A percentile compares a stretch with the other conserved stretches of the same genome.
These are phyloP conservation scores for Zaprionus tsacasi DNA, from an alignment of 1,140 invertebrate species.

Conservation along the genomic window DNA sequence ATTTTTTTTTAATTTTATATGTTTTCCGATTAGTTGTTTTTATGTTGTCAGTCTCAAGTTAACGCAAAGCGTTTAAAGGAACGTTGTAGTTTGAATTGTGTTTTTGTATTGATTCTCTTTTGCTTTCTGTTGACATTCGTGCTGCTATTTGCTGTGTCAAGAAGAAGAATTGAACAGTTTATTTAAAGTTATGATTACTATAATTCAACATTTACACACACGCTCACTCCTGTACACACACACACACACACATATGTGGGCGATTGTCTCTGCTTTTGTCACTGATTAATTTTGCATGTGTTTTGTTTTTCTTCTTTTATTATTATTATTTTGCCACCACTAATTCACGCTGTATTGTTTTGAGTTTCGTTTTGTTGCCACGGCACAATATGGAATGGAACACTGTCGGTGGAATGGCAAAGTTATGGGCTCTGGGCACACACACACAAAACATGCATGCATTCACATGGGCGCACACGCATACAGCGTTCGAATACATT, in stretches of 20 bases:
- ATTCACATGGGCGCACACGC: conserved; percentile 19
- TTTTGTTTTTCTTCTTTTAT: conserved; percentile 24
- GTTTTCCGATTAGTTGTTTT: conserved; percentile 1
- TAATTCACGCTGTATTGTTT: conserved; percentile 48
- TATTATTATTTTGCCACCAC: conserved; percentile 24
- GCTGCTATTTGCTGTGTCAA: conserved; percentile 15
- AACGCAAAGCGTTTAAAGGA: conserved; percentile 34
- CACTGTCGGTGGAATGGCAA: conserved; percentile 51
- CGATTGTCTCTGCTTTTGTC: conserved; percentile 9
- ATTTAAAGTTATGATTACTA: conserved; percentile 32
- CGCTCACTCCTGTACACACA: not conserved
- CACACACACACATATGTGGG: conserved; percentile 1
- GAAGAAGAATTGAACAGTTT: conserved; percentile 32
- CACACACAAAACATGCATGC: conserved; percentile 15
- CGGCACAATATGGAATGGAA: conserved; percentile 43
- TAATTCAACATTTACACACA: not conserved
- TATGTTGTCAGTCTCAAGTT: conserved; percentile 39
- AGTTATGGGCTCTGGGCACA: conserved; percentile 33
- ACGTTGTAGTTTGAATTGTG: conserved; percentile 49
- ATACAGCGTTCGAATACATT: conserved; percentile 16
- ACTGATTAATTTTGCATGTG: conserved; percentile 36
- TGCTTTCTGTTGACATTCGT: conserved; percentile 50
- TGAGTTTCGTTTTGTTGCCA: conserved; percentile 30
- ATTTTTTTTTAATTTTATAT: conserved; percentile 2
- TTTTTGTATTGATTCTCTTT: conserved; percentile 62